Conservation (phyloP, 2,113 vertebrate species). For the Nothoprocta perdicaria region DNA sequence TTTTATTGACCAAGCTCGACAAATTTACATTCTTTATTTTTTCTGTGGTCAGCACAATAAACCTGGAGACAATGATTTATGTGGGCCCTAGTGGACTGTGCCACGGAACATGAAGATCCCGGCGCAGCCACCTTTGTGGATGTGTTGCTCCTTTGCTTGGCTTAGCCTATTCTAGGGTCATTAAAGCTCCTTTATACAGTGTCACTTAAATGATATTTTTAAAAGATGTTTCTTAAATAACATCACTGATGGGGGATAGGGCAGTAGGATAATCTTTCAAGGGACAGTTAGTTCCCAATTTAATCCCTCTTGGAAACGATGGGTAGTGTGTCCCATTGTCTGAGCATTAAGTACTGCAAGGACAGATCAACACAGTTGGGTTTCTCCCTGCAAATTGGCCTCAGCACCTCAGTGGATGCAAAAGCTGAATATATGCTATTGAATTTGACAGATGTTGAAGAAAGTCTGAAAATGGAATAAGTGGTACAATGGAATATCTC, state of each 20-base stretch:
- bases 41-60: neutral
- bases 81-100: fast-evolving
- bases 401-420: fast-evolving
- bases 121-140: fast-evolving
- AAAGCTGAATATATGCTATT: fast-evolving
- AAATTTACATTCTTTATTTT: neutral
- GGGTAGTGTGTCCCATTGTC: neutral
- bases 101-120: fast-evolving
- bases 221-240: neutral
- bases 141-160: neutral
- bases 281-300: too few species aligned
- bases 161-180: fast-evolving
- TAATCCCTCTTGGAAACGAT: fast-evolving
- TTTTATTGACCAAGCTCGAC: neutral
- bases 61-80: neutral
- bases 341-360: neutral
- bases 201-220: fast-evolving
- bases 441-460: neutral
- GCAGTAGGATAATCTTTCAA: neutral
- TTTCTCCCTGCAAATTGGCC: fast-evolving
- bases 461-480: neutral
- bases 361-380: fast-evolving
- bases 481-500: neutral
- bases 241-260: neutral
- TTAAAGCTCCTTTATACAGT: too few species aligned